phyloP scores from a whole-genome alignment of 2,113 vertebrate genomes.

The Mugil cephalus region DNA sequence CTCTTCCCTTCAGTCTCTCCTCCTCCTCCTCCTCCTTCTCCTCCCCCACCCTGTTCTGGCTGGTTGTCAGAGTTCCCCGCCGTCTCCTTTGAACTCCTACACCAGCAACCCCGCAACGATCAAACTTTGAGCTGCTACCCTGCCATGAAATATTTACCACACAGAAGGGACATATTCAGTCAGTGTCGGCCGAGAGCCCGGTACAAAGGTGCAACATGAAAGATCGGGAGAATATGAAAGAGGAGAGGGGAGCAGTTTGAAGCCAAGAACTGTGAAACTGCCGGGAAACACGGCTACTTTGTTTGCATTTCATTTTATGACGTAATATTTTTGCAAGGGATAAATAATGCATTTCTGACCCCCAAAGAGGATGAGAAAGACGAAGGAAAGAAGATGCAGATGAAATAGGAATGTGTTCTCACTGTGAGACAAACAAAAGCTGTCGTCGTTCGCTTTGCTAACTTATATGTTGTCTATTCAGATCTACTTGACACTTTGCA shows the following conservation, averaged over 20 bases:
- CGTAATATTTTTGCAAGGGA: slow-evolving; percentile 58
- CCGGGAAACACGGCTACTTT: slow-evolving; percentile 36
- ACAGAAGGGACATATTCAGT: slow-evolving; percentile 76
- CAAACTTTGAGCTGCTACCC: slow-evolving; percentile 76
- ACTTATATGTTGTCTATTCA: slow-evolving; percentile 2
- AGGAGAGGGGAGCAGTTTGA: slow-evolving; percentile 54
- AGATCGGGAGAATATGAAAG: slow-evolving; percentile 73
- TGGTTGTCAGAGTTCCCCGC: slow-evolving; percentile 72
- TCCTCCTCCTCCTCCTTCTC: slow-evolving; percentile 21
- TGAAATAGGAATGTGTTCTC: slow-evolving; percentile 27
- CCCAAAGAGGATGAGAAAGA: slow-evolving; percentile 6
- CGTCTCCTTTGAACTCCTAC: slow-evolving; percentile 80
- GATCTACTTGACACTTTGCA: slow-evolving; percentile 12
- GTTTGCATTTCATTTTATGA: slow-evolving; percentile 60
- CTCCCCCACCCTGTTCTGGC: slow-evolving; percentile 62
- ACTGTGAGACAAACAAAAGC: slow-evolving; percentile 23
- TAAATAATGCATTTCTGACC: slow-evolving; percentile 70
- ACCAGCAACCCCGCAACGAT: slow-evolving; percentile 76
- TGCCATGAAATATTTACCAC: slow-evolving; percentile 82
- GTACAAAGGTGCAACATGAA: slow-evolving; percentile 76
- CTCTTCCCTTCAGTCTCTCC: slow-evolving; percentile 29
- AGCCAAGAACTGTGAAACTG: slow-evolving; percentile 37
- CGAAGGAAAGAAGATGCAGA: slow-evolving; percentile 25
- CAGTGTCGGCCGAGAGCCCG: slow-evolving; percentile 61
- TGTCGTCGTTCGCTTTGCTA: slow-evolving; percentile 16